A percentile compares a stretch with the other conserved stretches of the same genome.
phyloP scores from a whole-genome alignment of 2,888 invertebrate genomes.

The Eilema caniola region DNA sequence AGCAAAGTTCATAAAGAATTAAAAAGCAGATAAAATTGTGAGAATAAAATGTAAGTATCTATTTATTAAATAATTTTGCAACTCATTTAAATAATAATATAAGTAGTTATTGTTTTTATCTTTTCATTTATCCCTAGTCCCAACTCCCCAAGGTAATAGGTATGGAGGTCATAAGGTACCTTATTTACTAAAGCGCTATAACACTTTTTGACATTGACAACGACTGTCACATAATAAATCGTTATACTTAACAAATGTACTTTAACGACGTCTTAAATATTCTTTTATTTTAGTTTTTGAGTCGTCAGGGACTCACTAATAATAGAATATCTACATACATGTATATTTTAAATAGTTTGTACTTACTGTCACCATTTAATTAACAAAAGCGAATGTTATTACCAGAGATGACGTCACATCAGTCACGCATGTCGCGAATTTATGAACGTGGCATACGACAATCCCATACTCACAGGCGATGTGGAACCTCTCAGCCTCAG shows the following conservation, averaged over 20 bases:
- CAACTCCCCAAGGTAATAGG: too few species aligned
- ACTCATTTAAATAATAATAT: too few species aligned
- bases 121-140: background rate
- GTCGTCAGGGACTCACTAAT: conserved; percentile 1
- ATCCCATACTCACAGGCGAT: too few species aligned
- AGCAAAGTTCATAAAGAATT: background rate
- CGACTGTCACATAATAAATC: background rate
- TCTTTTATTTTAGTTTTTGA: background rate
- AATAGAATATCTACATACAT: background rate
- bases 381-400: background rate
- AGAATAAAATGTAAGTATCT: too few species aligned
- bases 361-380: background rate
- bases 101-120: background rate
- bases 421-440: background rate
- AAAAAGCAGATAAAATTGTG: background rate
- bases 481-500: too few species aligned
- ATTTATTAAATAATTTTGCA: background rate
- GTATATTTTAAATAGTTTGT: background rate
- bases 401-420: background rate
- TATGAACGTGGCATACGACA: too few species aligned
- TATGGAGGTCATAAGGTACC: background rate
- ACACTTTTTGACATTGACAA: background rate
- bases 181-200: background rate
- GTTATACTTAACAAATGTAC: background rate
- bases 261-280: background rate